Base-by-base conservation (phyloP, 1,140 invertebrate genomes). In the Daktulosphaira vitifoliae region DNA sequence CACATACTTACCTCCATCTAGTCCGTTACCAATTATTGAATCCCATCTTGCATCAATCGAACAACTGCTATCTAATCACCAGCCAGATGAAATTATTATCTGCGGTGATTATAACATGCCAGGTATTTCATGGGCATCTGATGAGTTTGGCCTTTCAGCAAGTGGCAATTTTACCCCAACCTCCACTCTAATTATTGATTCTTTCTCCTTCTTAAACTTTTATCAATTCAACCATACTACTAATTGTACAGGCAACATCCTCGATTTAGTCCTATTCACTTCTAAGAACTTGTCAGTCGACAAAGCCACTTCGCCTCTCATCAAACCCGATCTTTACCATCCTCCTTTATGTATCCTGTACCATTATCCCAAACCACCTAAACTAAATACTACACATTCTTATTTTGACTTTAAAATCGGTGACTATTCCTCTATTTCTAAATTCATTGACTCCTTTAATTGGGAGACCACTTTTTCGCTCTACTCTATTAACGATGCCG, bases 151-250 rank as follows among this genome's bases (percentile, higher is more conserved):
- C n/a, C n/a, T n/a, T n/a, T n/a, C n/a, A n/a, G n/a, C n/a, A n/a
- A n/a, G n/a, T n/a, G n/a, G n/a, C n/a, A n/a, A n/a, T n/a, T n/a
- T n/a, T n/a, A n/a, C n/a, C n/a, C 23, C 26, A 8, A 3, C 50
- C 13, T 51, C 25, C 9, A 7, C 26, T 13, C 26, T 51, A 8
- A 51, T 33, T 33, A 18, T 33, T 22, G 26, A 33, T 51, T 33
- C 23, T 20, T 52, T 52, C 9, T 52, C 26, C n/a, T 52, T 33
- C 13, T 13, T 37, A 52, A 37, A 52, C 26, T 52, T 52, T 11
- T 52, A 29, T 3, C 50, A 52, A 4, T 16, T 52, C 8, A 52
- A 52, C n/a, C 15, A 52, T 37, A 37, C 1, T 5, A 1, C 1
- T 4, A 52, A 52, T n/a, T 29, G 50, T 33, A 16, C n/a, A 13